Conservation (phyloP, 2,113 vertebrate species). For the Pao palembangensis region DNA sequence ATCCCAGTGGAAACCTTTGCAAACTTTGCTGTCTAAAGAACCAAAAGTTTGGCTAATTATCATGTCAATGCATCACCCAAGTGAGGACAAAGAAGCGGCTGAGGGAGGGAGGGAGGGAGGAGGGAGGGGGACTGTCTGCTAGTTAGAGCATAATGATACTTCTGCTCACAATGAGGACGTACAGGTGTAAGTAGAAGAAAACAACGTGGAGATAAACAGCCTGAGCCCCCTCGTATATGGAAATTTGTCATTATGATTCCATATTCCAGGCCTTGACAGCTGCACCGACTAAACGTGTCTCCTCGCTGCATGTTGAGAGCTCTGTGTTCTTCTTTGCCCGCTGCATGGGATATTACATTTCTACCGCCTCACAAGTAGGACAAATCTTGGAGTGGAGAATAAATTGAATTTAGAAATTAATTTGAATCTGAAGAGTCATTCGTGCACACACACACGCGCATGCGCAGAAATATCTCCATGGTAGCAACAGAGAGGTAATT, state of each 20-base stretch:
- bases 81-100: slow-evolving; percentile 38
- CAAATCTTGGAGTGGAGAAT: too few relatives aligned
- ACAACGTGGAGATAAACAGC: slow-evolving; percentile 49
- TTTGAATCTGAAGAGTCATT: too few relatives aligned
- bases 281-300: slow-evolving; percentile 36
- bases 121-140: slow-evolving; percentile 14
- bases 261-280: slow-evolving; percentile 45
- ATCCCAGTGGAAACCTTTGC: slow-evolving; percentile 36
- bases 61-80: slow-evolving; percentile 5
- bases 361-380: too few relatives aligned
- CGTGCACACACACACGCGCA: too few relatives aligned
- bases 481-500: too few relatives aligned
- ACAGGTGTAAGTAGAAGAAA: slow-evolving; percentile 57
- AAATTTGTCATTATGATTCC: slow-evolving; percentile 57
- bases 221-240: slow-evolving; percentile 42
- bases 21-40: slow-evolving; percentile 24
- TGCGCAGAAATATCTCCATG: too few relatives aligned
- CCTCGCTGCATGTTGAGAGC: background rate
- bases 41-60: slow-evolving; percentile 50
- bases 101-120: slow-evolving; percentile 12
- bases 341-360: too few relatives aligned
- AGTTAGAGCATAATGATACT: slow-evolving; percentile 49
- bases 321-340: background rate
- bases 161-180: slow-evolving; percentile 31
- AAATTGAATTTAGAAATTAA: too few relatives aligned